Conservation (phyloP, 2,113 vertebrate genomes). For the Oryzias javanicus region DNA sequence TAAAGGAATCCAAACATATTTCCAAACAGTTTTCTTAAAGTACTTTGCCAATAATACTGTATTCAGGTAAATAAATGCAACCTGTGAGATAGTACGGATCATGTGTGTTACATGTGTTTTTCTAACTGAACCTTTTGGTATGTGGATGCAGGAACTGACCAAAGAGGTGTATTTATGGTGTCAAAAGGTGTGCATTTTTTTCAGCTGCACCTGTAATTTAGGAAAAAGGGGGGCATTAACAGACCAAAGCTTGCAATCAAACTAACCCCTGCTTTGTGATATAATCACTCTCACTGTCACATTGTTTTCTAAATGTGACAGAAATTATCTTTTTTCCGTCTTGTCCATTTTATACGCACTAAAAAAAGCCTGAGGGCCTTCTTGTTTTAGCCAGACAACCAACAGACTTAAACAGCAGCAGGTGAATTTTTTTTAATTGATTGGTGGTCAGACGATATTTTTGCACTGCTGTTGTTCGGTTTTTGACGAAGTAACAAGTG, state of each 20-base stretch:
- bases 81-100: conserved; percentile 4
- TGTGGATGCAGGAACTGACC: conserved; percentile 31
- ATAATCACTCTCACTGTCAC: conserved; percentile 42
- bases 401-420: conserved; percentile 4
- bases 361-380: too few species aligned
- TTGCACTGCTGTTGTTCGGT: conserved; percentile 51
- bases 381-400: background rate
- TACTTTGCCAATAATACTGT: background rate
- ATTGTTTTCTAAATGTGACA: background rate
- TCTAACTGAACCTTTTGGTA: too few species aligned
- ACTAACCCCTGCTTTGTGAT: conserved; percentile 20
- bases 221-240: conserved; percentile 37
- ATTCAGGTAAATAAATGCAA: conserved; percentile 1
- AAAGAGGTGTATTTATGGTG: conserved; percentile 37
- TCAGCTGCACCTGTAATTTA: conserved; percentile 45
- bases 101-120: conserved; percentile 14
- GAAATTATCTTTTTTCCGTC: background rate
- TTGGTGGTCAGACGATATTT: conserved; percentile 7
- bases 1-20: background rate
- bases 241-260: conserved; percentile 15
- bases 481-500: conserved; percentile 49
- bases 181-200: conserved; percentile 42
- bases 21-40: background rate
- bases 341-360: background rate
- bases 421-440: conserved; percentile 47